Percentiles rank a stretch among this genome's conserved stretches.
phyloP scores from a whole-genome alignment of 2,888 invertebrate genomes.

The Agrotis puta region DNA sequence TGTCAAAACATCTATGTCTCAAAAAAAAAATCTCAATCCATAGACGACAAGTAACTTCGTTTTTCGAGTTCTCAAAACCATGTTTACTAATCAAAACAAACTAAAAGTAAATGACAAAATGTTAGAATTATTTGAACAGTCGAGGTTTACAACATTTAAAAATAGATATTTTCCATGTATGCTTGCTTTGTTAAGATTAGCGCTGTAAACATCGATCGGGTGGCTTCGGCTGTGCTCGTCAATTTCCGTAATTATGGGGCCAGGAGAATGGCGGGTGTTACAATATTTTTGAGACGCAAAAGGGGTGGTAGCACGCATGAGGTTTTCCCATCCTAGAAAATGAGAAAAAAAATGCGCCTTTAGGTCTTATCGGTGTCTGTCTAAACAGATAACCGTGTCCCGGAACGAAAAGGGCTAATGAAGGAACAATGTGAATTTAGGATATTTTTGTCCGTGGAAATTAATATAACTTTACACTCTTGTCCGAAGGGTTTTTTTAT shows the following conservation, averaged over 20 bases:
- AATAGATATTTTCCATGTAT: slow-evolving; percentile 65
- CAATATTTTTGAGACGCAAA: rapidly evolving
- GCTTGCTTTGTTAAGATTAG: slow-evolving; percentile 55
- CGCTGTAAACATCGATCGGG: slow-evolving; percentile 65
- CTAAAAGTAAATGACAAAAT: slow-evolving; percentile 47
- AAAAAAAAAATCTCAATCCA: not conserved
- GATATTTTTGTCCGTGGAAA: not conserved
- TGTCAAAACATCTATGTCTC: not conserved
- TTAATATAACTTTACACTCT: not conserved
- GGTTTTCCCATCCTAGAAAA: no score
- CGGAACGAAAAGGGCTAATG: no score
- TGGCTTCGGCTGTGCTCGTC: slow-evolving; percentile 59
- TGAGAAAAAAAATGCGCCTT: no score
- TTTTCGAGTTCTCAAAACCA: slow-evolving; percentile 1
- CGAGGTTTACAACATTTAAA: slow-evolving; percentile 45
- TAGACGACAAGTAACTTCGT: not conserved
- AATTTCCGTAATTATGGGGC: slow-evolving; percentile 65
- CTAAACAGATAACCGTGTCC: no score
- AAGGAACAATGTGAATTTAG: not conserved
- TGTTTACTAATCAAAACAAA: not conserved
- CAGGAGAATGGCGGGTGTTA: slow-evolving; percentile 18
- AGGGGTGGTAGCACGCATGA: no score
- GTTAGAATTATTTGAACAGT: slow-evolving; percentile 45
- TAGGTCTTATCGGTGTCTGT: no score
- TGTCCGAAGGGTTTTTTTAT: not conserved